These are phyloP conservation scores for Meiosimyza platycephala DNA, from an alignment of 2,888 invertebrate genomes.

Conservation along the genomic window DNA sequence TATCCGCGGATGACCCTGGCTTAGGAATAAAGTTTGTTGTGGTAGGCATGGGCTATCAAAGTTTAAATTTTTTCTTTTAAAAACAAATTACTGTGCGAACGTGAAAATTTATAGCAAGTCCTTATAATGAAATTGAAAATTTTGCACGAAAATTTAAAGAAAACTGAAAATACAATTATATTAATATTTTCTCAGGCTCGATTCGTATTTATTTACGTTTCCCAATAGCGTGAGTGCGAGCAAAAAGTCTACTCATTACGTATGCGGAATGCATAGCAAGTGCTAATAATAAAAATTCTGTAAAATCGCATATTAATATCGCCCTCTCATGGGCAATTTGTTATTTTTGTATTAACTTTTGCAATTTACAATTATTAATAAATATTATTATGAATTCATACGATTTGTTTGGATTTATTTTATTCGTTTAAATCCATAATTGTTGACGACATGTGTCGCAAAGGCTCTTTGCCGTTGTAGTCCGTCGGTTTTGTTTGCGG, in stretches of 20 bases:
- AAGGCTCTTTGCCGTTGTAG: not conserved
- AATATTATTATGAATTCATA: conserved; percentile 5
- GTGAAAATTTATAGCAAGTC: conserved; percentile 13
- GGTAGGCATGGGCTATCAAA: too few species aligned
- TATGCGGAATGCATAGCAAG: conserved; percentile 52
- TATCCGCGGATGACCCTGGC: too few species aligned
- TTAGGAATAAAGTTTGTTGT: not conserved
- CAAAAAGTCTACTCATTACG: conserved; percentile 44
- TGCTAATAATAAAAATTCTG: conserved; percentile 61
- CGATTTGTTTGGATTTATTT: conserved; percentile 22
- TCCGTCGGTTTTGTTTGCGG: conserved; percentile 1
- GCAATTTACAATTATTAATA: not conserved
- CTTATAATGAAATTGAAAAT: conserved; percentile 13
- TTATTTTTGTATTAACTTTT: conserved; percentile 21
- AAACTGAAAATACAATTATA: conserved; percentile 12
- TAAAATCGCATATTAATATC: conserved; percentile 64
- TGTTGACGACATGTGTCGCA: conserved; percentile 7
- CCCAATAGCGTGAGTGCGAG: not conserved
- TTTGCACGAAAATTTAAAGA: conserved; percentile 12
- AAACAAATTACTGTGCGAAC: conserved; percentile 8
- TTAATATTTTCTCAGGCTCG: conserved; percentile 61
- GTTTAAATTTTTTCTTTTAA: too few species aligned
- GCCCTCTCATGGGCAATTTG: conserved; percentile 53
- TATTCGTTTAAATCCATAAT: conserved; percentile 7
- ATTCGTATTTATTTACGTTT: conserved; percentile 40